phyloP scores from a whole-genome alignment of 2,113 vertebrate genomes.

The Colossoma macropomum region DNA sequence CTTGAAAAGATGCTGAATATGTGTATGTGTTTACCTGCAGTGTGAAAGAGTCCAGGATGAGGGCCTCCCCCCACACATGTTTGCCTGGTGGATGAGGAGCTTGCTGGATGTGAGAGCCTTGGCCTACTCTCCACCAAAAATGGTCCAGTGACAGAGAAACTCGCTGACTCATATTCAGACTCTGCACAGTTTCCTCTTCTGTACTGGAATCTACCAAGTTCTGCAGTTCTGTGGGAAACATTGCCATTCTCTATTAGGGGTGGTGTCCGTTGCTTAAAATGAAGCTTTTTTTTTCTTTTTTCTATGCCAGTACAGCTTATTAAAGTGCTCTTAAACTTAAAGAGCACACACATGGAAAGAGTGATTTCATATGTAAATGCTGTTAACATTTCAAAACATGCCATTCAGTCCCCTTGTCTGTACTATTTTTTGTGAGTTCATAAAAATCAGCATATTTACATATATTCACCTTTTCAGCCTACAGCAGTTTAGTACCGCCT shows the following conservation, averaged over 20 bases:
- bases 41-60: conserved; percentile 88
- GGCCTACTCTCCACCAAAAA: conserved; percentile 96
- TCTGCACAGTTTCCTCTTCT: conserved; percentile 81
- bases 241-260: neutral
- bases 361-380: too few species aligned
- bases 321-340: too few species aligned
- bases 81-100: conserved; percentile 92
- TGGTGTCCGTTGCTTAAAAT: neutral
- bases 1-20: too few species aligned
- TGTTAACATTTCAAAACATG: too few species aligned
- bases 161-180: conserved; percentile 86
- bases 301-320: too few species aligned
- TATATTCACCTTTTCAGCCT: too few species aligned
- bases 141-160: conserved; percentile 86
- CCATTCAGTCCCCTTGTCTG: too few species aligned
- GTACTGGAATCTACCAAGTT: conserved; percentile 71
- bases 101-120: conserved; percentile 95
- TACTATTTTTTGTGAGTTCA: too few species aligned
- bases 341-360: too few species aligned
- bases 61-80: conserved; percentile 96
- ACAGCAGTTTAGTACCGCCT: too few species aligned
- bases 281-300: too few species aligned
- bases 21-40: conserved; percentile 82
- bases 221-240: conserved; percentile 70
- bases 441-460: too few species aligned